These are phyloP conservation scores for Aramus guarauna DNA, from an alignment of 2,113 vertebrate species.

Conservation along the genomic window DNA sequence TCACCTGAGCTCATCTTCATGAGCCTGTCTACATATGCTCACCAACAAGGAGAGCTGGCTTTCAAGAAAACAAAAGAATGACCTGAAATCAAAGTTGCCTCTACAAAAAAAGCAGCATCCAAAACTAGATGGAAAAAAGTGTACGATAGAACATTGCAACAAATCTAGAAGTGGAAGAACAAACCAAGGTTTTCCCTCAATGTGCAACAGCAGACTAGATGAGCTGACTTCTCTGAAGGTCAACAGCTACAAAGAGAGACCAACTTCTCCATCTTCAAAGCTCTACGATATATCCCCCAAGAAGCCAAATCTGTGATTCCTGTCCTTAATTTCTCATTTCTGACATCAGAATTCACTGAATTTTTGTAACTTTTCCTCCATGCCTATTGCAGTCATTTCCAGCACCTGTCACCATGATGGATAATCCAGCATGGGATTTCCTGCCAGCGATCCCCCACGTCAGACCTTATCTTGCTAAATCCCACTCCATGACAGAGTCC, in stretches of 20 bases:
- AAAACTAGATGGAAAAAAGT: neutral
- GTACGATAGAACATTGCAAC: neutral
- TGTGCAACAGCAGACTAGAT: neutral
- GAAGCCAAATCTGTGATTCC: neutral
- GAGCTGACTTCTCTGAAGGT: neutral
- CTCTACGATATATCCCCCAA: neutral
- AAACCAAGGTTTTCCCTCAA: neutral
- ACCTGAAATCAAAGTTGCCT: neutral
- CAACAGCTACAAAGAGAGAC: neutral
- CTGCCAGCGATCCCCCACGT: neutral
- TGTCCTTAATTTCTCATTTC: neutral
- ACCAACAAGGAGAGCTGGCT: neutral
- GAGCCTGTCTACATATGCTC: neutral
- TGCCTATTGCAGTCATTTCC: neutral
- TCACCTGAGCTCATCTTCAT: neutral
- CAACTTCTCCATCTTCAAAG: neutral
- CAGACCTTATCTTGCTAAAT: neutral
- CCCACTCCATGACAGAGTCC: neutral
- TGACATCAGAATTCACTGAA: neutral
- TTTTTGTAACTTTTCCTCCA: neutral
- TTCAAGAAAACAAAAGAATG: neutral
- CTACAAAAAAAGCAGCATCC: neutral
- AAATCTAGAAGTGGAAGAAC: neutral
- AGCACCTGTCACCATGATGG: neutral
- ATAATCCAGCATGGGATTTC: neutral